Conservation (phyloP, 2,113 vertebrate species). For the Trochalopteron elliotii region DNA sequence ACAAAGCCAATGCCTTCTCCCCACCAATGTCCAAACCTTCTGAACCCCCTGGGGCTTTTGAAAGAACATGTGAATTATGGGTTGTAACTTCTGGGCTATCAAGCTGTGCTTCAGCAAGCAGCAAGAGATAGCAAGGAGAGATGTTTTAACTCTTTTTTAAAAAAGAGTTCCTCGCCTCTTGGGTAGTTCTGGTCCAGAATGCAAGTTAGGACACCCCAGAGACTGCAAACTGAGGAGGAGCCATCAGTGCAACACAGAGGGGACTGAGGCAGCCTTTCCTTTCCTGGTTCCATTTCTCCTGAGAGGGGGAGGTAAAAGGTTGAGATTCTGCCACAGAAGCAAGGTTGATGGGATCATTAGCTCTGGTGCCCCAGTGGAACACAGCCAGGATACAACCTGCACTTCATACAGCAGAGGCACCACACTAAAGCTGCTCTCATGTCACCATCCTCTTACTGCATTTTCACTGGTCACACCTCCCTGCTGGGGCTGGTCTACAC, state of each 20-base stretch:
- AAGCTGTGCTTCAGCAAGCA: not conserved
- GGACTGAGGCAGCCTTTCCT: not conserved
- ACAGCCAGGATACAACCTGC: not conserved
- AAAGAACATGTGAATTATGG: not conserved
- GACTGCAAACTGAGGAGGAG: not conserved
- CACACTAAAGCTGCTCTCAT: not conserved
- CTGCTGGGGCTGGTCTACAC: not conserved
- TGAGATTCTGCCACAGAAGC: not conserved
- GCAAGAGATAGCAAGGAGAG: not conserved
- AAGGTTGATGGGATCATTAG: rapidly evolving
- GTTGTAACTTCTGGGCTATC: not conserved
- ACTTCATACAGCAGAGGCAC: not conserved
- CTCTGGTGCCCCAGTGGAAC: not conserved
- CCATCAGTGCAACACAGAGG: not conserved
- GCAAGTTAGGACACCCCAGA: not conserved
- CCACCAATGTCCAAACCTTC: not conserved
- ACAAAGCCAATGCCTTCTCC: not conserved
- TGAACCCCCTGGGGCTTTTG: not conserved
- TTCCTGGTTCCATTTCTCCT: not conserved
- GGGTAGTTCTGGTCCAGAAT: not conserved
- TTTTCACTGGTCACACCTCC: not conserved
- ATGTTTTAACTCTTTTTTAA: not conserved
- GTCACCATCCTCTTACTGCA: not conserved
- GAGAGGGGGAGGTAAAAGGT: not conserved
- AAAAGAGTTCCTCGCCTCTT: not conserved